Evolutionary conservation across 2,113 vertebrate genomes (phyloP), one percentile per base, ranked within the genome.

Genomic region (Perognathus longimembris): DNA sequence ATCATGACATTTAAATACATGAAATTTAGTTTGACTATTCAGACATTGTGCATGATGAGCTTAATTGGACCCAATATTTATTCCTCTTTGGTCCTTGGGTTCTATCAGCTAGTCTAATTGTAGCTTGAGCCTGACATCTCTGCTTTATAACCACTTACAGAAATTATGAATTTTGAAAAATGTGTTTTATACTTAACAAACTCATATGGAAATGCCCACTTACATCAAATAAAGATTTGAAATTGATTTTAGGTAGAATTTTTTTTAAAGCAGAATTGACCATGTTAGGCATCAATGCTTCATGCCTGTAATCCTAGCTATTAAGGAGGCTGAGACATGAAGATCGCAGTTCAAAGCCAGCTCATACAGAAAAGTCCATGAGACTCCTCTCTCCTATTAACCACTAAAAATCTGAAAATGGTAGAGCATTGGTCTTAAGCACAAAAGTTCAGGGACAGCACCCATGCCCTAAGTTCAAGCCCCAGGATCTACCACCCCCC

Each of bases 91-190:
- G 91, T 82, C 32, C 22, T 73, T 67, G 21, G 24, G 30, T 86
- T 66, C 54, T 15, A 28, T 85, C 30, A 15, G 71, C 42, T 81
- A 36, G 75, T 78, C 5, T 94, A 54, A 92, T 38, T 66, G 24
- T n/a, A 64, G 10, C 32, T 75, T 73, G 9, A 85, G 42, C 50
- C 7, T 70, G 50, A 57, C 36, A 40, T 24, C 26, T 18, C 5
- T 80, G 34, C 20, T 63, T 81, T 64, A 84, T 90, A 86, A 78
- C 8, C 8, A 66, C 30, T 78, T 38, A 36, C 5, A 89, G 79
- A 92, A 92, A 87, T 45, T 67, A 67, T 42, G 34, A 17, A 57
- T 70, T 92, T 96, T 92, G 78, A 83, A 87, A 91, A 18, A 17
- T 40, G 4, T 34, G 1, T 18, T 17, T 40, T 77, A 42, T 63